phyloP scores from a whole-genome alignment of 1,140 invertebrate genomes.

The Triops longicaudatus region DNA sequence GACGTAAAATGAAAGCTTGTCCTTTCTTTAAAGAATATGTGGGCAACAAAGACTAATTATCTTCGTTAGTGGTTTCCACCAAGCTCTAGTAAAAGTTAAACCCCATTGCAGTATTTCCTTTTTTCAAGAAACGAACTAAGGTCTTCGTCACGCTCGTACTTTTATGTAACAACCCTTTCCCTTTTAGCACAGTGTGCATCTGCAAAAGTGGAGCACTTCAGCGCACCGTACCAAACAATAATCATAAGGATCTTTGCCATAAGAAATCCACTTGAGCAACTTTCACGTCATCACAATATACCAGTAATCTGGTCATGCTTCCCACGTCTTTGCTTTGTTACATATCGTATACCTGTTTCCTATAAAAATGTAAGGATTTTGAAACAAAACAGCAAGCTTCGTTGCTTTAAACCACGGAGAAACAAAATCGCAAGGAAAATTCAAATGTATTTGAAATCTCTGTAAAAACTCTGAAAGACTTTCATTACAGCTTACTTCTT shows the following conservation, averaged over 20 bases:
- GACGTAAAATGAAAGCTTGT: background rate
- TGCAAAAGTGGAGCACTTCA: background rate
- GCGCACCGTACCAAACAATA: background rate
- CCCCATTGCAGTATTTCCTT: too few species aligned
- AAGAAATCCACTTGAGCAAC: background rate
- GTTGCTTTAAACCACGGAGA: too few species aligned
- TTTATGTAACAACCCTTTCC: background rate
- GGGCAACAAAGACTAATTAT: background rate
- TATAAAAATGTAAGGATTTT: too few species aligned
- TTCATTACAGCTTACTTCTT: too few species aligned
- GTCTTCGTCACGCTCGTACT: background rate
- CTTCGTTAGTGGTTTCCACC: background rate
- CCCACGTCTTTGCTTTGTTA: background rate
- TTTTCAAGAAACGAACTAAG: background rate
- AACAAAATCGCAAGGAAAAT: too few species aligned
- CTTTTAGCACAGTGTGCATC: background rate
- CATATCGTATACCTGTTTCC: too few species aligned
- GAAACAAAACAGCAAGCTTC: too few species aligned
- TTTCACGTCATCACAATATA: conserved; percentile 5
- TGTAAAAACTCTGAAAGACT: too few species aligned
- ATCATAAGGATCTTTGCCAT: background rate
- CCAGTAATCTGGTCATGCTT: background rate
- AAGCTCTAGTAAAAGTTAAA: too few species aligned
- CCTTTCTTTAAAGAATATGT: background rate
- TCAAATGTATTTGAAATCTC: too few species aligned